These are phyloP conservation scores for Urophycis tenuis DNA, from an alignment of 2,797 vertebrate species.

Conservation along the genomic window DNA sequence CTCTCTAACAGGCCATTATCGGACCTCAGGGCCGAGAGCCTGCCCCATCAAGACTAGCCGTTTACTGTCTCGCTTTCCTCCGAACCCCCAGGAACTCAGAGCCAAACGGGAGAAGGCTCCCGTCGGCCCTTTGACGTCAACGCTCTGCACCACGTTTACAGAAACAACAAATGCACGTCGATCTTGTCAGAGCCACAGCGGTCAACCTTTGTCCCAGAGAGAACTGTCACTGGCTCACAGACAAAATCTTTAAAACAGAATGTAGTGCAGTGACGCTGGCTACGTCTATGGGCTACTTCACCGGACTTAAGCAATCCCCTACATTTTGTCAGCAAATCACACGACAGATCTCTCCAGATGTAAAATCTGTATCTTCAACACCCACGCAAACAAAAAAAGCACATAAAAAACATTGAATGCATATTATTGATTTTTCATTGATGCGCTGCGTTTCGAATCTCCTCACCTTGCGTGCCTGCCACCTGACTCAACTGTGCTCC, in stretches of 20 bases:
- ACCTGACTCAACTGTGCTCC: neutral
- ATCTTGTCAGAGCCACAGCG: neutral
- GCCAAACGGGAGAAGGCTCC: neutral
- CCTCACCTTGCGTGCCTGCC: neutral
- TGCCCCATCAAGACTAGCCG: neutral
- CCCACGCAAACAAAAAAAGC: too few species aligned
- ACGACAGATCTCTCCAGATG: too few species aligned
- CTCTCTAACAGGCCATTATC: conserved; percentile 29
- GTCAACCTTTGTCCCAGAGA: neutral
- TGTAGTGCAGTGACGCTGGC: neutral
- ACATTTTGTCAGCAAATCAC: neutral
- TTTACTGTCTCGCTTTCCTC: conserved; percentile 3
- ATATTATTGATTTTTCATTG: neutral
- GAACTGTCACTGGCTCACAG: neutral
- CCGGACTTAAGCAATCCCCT: too few species aligned
- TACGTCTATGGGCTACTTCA: too few species aligned
- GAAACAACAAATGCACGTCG: neutral
- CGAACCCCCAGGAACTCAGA: neutral
- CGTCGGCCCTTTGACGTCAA: neutral
- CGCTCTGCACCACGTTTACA: neutral
- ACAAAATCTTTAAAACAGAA: neutral
- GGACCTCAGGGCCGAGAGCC: conserved; percentile 19
- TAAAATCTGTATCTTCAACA: neutral
- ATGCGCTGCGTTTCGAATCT: neutral
- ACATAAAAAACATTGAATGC: neutral